Conservation (phyloP, 2,113 vertebrate species). For the Odontophorus gujanensis region DNA sequence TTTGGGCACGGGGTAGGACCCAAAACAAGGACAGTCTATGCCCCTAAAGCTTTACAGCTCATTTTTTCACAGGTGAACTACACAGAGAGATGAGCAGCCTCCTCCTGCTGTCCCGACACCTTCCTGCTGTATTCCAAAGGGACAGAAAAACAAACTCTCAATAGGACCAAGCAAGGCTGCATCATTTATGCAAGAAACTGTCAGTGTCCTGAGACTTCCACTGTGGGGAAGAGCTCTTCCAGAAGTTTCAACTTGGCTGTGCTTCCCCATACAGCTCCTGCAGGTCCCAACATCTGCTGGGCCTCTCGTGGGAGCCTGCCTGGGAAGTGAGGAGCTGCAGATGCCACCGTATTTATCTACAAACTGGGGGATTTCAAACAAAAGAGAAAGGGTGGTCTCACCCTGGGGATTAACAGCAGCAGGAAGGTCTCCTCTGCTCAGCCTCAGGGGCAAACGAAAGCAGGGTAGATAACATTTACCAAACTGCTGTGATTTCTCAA, state of each 20-base stretch:
- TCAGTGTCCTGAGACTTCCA: neutral
- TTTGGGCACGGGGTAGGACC: rapidly evolving
- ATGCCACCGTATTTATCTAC: neutral
- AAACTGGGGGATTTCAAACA: neutral
- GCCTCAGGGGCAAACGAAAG: neutral
- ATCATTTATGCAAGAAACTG: neutral
- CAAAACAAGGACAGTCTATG: rapidly evolving
- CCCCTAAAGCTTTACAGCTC: neutral
- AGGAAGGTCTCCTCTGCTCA: neutral
- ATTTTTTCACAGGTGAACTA: rapidly evolving
- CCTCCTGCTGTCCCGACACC: neutral
- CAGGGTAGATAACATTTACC: neutral
- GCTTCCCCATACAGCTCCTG: neutral
- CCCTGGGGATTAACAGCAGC: neutral
- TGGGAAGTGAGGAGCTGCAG: neutral
- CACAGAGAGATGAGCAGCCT: neutral
- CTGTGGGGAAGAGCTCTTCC: neutral
- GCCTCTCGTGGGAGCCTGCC: neutral
- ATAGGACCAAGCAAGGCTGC: neutral
- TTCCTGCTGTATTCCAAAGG: neutral
- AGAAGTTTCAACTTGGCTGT: neutral
- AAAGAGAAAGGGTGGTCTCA: slow-evolving; percentile 15
- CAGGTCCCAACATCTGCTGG: neutral
- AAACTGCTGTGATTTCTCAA: neutral
- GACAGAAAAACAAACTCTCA: neutral